phyloP scores from a whole-genome alignment of 2,113 vertebrate genomes.

The Catharus bicknelli region DNA sequence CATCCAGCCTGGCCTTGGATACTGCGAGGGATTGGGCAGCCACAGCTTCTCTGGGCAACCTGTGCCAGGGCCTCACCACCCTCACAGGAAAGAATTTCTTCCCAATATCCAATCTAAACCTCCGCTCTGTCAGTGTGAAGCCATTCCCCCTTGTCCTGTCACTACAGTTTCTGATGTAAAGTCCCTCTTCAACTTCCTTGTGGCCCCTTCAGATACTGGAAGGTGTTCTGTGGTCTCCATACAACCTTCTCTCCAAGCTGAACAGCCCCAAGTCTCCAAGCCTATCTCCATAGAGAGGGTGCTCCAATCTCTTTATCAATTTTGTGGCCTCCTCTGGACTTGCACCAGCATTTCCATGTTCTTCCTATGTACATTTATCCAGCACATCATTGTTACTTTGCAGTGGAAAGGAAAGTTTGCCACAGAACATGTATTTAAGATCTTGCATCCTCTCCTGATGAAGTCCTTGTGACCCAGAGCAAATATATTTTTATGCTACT shows the following conservation, averaged over 20 bases:
- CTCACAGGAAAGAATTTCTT: neutral
- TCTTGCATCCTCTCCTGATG: neutral
- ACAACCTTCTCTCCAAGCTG: neutral
- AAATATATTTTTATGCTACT: neutral
- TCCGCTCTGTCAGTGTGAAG: neutral
- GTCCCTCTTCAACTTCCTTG: neutral
- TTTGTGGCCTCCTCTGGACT: neutral
- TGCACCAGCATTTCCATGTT: neutral
- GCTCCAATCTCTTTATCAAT: neutral
- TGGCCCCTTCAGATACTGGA: neutral
- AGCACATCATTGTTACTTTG: neutral
- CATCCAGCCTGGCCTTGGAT: neutral
- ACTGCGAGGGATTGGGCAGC: neutral
- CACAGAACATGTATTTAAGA: neutral
- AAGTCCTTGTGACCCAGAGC: neutral
- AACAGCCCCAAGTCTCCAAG: neutral
- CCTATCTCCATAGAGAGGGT: neutral
- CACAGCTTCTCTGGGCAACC: neutral
- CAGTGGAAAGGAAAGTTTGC: neutral
- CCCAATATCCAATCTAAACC: neutral
- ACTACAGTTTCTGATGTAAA: neutral
- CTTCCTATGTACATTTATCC: neutral
- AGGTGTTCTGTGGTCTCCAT: neutral
- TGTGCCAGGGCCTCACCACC: fast-evolving
- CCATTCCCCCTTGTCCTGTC: neutral